phyloP scores from a whole-genome alignment of 2,797 vertebrate genomes.

The Bucorvus abyssinicus region DNA sequence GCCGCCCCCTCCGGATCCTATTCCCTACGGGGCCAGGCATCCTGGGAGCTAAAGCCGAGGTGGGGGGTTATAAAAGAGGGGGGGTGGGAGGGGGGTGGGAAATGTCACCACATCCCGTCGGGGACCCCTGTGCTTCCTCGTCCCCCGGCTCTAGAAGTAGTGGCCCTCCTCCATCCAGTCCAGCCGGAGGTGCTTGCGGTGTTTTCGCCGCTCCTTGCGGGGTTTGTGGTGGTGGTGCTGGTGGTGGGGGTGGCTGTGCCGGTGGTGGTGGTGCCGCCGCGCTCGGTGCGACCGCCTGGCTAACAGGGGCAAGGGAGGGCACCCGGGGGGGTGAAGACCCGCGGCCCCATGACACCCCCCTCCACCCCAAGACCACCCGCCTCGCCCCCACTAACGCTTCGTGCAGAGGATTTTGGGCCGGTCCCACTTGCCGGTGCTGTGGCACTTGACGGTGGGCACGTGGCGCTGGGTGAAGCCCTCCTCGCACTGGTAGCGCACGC shows the following conservation, averaged over 20 bases:
- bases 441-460: constrained; percentile 87
- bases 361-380: fast-evolving
- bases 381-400: constrained; percentile 83
- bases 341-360: fast-evolving
- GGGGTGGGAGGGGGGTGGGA: not conserved
- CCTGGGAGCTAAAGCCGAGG: constrained; percentile 44
- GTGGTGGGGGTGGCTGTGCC: constrained; percentile 78
- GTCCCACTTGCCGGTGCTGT: constrained; percentile 91
- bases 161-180: constrained; percentile 71
- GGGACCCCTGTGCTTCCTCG: constrained; percentile 42
- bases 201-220: constrained; percentile 91
- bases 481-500: constrained; percentile 90
- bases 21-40: constrained; percentile 30
- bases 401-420: constrained; percentile 90
- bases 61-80: not conserved
- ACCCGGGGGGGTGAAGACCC: not conserved
- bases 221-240: constrained; percentile 87
- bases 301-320: constrained; percentile 45
- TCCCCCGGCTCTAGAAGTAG: constrained; percentile 70
- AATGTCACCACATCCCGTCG: not conserved
- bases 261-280: constrained; percentile 85
- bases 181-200: constrained; percentile 64
- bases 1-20: constrained; percentile 44
- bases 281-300: constrained; percentile 88
- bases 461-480: constrained; percentile 91